These are phyloP conservation scores for Helicoverpa assulta DNA, from an alignment of 2,888 invertebrate genomes.

Conservation along the genomic window DNA sequence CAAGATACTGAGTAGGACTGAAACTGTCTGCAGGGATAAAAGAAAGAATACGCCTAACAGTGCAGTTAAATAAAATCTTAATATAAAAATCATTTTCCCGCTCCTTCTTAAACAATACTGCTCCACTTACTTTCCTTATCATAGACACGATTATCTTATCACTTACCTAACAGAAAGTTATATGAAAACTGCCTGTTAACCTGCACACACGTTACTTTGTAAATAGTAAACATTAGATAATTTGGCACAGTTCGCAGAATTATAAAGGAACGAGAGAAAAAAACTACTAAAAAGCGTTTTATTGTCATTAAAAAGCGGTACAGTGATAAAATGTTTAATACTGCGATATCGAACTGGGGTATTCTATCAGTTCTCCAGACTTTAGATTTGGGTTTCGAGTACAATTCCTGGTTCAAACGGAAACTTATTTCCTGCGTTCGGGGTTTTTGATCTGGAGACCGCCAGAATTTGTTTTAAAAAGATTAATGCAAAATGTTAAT, in stretches of 20 bases:
- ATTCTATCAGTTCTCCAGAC: constrained; percentile 39
- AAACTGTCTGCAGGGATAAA: too few relatives aligned
- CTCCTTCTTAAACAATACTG: constrained; percentile 43
- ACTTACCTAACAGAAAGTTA: constrained; percentile 60
- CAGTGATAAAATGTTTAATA: constrained; percentile 35
- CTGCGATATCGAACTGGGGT: constrained; percentile 40
- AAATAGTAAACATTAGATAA: constrained; percentile 61
- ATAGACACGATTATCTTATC: constrained; percentile 57
- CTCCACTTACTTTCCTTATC: constrained; percentile 54
- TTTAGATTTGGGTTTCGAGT: constrained; percentile 45
- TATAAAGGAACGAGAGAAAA: constrained; percentile 13
- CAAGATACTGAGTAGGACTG: too few relatives aligned
- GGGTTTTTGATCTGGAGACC: constrained; percentile 27
- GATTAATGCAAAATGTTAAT: background rate
- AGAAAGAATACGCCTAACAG: too few relatives aligned
- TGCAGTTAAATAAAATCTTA: too few relatives aligned
- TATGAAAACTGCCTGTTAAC: constrained; percentile 46
- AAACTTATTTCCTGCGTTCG: constrained; percentile 33
- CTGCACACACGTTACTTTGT: constrained; percentile 37
- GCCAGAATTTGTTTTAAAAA: constrained; percentile 22
- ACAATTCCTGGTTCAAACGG: constrained; percentile 57
- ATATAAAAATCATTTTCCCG: constrained; percentile 14
- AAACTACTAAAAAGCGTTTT: constrained; percentile 29
- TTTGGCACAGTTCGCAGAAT: constrained; percentile 48
- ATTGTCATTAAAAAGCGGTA: constrained; percentile 23